phyloP scores from a whole-genome alignment of 1,140 invertebrate species.

The Ericerus pela region DNA sequence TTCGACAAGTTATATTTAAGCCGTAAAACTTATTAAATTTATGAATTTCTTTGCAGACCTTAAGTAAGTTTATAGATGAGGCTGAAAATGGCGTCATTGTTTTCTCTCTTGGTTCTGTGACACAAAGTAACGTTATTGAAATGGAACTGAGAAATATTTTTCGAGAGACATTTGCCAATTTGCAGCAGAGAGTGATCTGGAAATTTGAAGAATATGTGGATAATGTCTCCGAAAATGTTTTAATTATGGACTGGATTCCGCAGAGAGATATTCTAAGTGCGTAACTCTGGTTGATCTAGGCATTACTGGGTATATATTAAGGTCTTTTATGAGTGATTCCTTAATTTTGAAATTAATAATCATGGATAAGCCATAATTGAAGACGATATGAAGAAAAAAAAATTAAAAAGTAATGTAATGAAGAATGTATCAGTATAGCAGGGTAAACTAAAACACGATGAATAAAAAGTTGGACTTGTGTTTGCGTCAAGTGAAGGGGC shows the following conservation, averaged over 20 bases:
- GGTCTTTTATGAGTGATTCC: no score
- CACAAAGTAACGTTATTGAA: constrained; percentile 19
- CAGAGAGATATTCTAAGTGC: constrained; percentile 42
- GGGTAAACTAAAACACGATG: no score
- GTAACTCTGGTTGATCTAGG: no score
- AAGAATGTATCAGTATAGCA: no score
- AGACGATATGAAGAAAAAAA: no score
- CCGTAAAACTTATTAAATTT: not conserved
- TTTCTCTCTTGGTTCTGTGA: constrained; percentile 44
- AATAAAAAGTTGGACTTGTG: no score
- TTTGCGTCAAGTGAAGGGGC: no score
- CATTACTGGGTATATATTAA: no score
- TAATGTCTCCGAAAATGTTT: constrained; percentile 33
- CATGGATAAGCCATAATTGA: no score
- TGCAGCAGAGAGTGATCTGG: constrained; percentile 43
- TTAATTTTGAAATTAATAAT: no score
- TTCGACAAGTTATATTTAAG: not conserved
- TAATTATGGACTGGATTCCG: constrained; percentile 43
- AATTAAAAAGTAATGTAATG: no score
- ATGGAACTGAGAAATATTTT: constrained; percentile 35
- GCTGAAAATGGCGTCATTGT: constrained; percentile 44
- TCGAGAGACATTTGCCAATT: constrained; percentile 38
- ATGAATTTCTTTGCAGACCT: constrained; percentile 36
- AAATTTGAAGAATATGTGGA: constrained; percentile 37
- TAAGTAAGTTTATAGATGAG: constrained; percentile 40